Evolutionary conservation across 2,888 invertebrate genomes (phyloP), one percentile per base, ranked within the genome.

Genomic region (Drosophila rubida): DNA sequence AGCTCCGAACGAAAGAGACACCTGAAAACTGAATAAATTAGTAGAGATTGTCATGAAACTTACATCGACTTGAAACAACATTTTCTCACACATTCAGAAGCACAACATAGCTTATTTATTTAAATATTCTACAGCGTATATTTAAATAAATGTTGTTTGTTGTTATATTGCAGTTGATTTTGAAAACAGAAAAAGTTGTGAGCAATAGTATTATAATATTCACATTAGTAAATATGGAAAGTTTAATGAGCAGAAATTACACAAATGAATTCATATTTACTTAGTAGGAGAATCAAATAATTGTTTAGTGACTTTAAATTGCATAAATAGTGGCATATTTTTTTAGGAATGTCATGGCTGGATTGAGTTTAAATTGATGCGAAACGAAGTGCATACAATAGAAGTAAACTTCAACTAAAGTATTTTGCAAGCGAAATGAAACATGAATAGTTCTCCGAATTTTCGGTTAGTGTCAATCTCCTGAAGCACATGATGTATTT

Each of bases 11-110:
- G 42, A 49, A 19, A 27, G 48, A 35, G n/a, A 35, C 19, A 35
- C 27, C 11, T 6, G 23, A 19, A 25, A 75, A 53, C 59, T 71
- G 74, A 59, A 76, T 76, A 74, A 63, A 74, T 74, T 71, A 74
- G 48, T 62, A 30, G 0, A 58, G 50, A 48, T 55, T 65, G 53
- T 41, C 45, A 39, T 45, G 16, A 39, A 50, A 55, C 59, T 51
- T 25, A 32, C 44, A 53, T 44, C 41, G 11, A n/a, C 19, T 60
- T 49, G n/a, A 37, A 44, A 41, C 22, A 30, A 37, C 19, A 61
- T 11, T 27, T 32, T 19, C 22, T 19, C n/a, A 27, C 14, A 25
- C 23, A 19, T 25, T 46, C 37, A 11, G 25, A 39, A 37, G 14
- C 6, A 30, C 27, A 39, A 42, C 16, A 11, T 11, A 6, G 53